phyloP scores from a whole-genome alignment of 2,113 vertebrate genomes.

The Microcebus tavaratra region DNA sequence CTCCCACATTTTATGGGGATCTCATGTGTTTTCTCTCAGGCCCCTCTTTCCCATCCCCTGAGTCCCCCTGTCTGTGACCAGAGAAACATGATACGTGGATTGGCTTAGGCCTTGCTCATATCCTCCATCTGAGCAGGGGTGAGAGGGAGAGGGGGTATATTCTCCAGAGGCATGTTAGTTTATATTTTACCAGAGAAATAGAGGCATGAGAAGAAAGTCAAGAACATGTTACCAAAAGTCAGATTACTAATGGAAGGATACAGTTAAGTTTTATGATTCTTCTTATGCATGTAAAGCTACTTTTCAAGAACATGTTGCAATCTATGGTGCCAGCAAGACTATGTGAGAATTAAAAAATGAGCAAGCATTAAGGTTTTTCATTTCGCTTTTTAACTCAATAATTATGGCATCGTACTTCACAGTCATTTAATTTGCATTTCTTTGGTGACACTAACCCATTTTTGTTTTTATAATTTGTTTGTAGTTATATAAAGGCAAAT shows the following conservation, averaged over 20 bases:
- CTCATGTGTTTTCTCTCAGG: no score
- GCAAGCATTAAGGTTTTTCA: background rate
- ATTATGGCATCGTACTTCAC: background rate
- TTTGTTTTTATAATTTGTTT: background rate
- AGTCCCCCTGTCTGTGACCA: fast-evolving
- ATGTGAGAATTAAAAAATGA: background rate
- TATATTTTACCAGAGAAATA: background rate
- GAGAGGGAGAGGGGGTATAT: background rate
- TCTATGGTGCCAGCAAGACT: background rate
- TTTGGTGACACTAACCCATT: background rate
- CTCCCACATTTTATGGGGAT: background rate
- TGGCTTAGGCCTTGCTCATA: background rate
- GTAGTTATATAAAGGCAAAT: background rate
- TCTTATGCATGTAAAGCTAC: background rate
- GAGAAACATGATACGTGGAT: background rate
- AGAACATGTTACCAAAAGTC: background rate
- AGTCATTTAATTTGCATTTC: slow-evolving; percentile 4
- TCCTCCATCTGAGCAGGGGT: background rate
- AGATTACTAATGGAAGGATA: background rate
- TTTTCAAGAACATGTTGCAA: background rate
- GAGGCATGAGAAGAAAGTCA: background rate
- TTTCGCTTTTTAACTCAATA: background rate
- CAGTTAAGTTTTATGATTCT: background rate
- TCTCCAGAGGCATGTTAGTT: background rate
- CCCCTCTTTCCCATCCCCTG: no score